Percentiles rank a stretch among this genome's conserved stretches.
Conservation (phyloP, 1,140 invertebrate species). For the Sitobion miscanthi region DNA sequence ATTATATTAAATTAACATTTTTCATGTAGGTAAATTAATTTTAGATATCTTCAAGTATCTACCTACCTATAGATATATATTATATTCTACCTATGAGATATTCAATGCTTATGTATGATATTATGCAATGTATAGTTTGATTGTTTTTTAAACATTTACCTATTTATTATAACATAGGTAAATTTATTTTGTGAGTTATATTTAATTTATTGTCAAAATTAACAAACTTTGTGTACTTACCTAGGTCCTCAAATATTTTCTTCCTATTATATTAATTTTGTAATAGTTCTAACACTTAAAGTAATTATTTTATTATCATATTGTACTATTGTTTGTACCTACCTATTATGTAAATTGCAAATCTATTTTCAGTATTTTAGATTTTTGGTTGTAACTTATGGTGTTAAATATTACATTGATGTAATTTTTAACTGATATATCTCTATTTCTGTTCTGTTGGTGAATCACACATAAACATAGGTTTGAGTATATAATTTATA, state of each 20-base stretch:
- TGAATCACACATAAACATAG: background rate
- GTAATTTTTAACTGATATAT: background rate
- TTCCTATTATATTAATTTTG: background rate
- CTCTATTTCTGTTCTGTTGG: background rate
- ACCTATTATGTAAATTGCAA: background rate
- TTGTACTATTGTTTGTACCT: background rate
- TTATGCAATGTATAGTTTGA: background rate
- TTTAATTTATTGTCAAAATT: background rate
- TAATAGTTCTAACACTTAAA: background rate
- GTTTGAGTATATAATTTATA: background rate
- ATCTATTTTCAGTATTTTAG: background rate
- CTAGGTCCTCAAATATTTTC: background rate
- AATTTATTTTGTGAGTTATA: background rate
- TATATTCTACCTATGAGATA: background rate
- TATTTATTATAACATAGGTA: background rate
- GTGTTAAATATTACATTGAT: background rate
- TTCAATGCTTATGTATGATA: background rate
- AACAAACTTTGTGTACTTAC: background rate
- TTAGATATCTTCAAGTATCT: background rate
- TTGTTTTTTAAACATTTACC: background rate
- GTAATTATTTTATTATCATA: background rate
- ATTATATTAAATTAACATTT: background rate
- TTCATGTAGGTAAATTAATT: background rate
- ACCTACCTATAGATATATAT: background rate
- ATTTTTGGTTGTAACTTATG: background rate